Evolutionary conservation across 1,140 invertebrate genomes (phyloP).

Genomic region (Dermatophagoides farinae): DNA sequence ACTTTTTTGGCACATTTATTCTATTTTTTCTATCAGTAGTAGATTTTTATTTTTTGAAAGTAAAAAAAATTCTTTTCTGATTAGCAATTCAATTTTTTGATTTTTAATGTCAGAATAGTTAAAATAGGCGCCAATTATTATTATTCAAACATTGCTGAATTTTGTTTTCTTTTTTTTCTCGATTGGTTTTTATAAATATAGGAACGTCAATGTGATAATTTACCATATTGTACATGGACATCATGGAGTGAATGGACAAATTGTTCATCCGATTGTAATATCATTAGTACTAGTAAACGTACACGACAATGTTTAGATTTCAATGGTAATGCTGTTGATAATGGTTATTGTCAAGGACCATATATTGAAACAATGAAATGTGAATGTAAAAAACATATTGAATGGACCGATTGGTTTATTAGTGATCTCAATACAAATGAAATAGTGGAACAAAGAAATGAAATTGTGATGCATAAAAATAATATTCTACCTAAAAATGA

Average conservation of each 20-base stretch:
- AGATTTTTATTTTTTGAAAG: neutral
- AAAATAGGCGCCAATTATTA: no score
- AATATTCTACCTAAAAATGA: slow-evolving; percentile 4
- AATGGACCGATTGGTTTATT: slow-evolving; percentile 55
- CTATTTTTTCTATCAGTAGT: neutral
- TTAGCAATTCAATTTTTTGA: slow-evolving; percentile 3
- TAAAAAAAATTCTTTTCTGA: no score
- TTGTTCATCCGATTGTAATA: slow-evolving; percentile 25
- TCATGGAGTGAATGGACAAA: slow-evolving; percentile 27
- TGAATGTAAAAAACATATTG: slow-evolving; percentile 40
- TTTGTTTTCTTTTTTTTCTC: no score
- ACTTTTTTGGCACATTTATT: neutral
- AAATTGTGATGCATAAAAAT: slow-evolving; percentile 37
- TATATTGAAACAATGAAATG: slow-evolving; percentile 39
- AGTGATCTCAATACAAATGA: slow-evolving; percentile 31
- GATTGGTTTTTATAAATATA: slow-evolving; percentile 6
- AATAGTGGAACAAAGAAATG: slow-evolving; percentile 46
- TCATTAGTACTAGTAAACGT: slow-evolving; percentile 23
- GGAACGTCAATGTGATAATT: neutral
- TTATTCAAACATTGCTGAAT: no score
- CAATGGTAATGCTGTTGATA: neutral
- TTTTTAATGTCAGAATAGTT: no score
- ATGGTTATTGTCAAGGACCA: slow-evolving; percentile 45
- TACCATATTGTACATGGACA: slow-evolving; percentile 19
- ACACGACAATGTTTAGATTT: slow-evolving; percentile 31